Conservation (phyloP, 1,140 invertebrate genomes). For the Battus philenor region DNA sequence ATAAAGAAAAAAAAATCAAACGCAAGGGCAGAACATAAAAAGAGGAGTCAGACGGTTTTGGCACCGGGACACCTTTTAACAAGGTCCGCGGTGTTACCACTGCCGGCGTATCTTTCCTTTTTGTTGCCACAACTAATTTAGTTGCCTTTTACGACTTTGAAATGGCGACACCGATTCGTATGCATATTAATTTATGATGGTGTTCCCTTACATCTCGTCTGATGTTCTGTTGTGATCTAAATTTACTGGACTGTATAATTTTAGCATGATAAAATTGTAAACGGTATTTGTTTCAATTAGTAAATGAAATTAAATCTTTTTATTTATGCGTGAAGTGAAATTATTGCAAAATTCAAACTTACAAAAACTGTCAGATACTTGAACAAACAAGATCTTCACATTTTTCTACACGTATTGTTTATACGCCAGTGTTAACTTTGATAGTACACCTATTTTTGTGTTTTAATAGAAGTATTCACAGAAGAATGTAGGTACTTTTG, state of each 20-base stretch:
- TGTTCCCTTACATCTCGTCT: not conserved
- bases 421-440: too few relatives aligned
- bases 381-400: too few relatives aligned
- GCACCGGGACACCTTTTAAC: conserved; percentile 26
- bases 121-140: conserved; percentile 16
- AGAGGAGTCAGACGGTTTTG: conserved; percentile 19
- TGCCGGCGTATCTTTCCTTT: conserved; percentile 16
- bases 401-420: too few relatives aligned
- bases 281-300: too few relatives aligned
- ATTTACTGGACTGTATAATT: not conserved
- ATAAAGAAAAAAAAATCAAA: conserved; percentile 17
- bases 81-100: conserved; percentile 19
- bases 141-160: conserved; percentile 13
- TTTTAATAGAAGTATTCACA: too few relatives aligned
- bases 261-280: too few relatives aligned
- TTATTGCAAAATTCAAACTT: too few relatives aligned
- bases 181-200: conserved; percentile 11
- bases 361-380: too few relatives aligned
- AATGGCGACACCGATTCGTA: conserved; percentile 4
- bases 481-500: too few relatives aligned
- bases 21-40: conserved; percentile 15
- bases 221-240: not conserved
- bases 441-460: too few relatives aligned
- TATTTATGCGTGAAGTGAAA: too few relatives aligned
- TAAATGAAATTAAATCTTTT: too few relatives aligned